Conservation (phyloP, 2,888 invertebrate species). For the Eristalis arbustorum region DNA sequence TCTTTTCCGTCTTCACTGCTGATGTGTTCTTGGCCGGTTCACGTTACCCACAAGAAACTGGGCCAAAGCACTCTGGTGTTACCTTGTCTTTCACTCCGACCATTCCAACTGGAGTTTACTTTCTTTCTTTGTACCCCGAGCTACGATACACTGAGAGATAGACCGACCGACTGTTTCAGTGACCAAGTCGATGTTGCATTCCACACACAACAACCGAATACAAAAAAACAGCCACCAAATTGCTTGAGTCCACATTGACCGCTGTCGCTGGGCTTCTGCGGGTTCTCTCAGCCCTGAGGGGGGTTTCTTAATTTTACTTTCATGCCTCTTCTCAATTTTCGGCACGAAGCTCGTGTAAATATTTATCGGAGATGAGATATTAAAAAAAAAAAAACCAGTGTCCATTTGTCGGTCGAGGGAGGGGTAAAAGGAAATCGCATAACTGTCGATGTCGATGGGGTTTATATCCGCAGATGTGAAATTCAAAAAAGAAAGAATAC, state of each 20-base stretch:
- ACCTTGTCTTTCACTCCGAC: constrained; percentile 34
- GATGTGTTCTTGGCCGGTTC: constrained; percentile 3
- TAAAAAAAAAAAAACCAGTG: background rate
- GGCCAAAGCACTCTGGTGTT: constrained; percentile 45
- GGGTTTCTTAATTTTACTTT: constrained; percentile 58
- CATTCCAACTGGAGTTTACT: constrained; percentile 56
- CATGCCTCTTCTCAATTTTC: constrained; percentile 34
- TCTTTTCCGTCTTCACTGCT: background rate
- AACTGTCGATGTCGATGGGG: constrained; percentile 58
- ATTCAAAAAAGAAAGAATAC: constrained; percentile 31
- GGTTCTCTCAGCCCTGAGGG: background rate
- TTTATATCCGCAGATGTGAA: constrained; percentile 59
- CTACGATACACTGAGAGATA: background rate
- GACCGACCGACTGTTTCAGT: background rate
- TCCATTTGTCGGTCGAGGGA: background rate
- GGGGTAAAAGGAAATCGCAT: constrained; percentile 59
- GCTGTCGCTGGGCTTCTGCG: background rate
- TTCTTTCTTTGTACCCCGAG: constrained; percentile 45
- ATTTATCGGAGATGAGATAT: constrained; percentile 44
- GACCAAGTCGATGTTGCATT: constrained; percentile 19
- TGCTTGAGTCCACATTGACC: background rate
- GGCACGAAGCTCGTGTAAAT: constrained; percentile 50
- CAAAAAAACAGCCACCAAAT: constrained; percentile 18
- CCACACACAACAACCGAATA: constrained; percentile 7
- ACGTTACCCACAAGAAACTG: constrained; percentile 51